Evolutionary conservation across 2,888 invertebrate genomes (phyloP), one percentile per base, ranked within the genome.

Genomic region (Sphaerophoria rueppellii): DNA sequence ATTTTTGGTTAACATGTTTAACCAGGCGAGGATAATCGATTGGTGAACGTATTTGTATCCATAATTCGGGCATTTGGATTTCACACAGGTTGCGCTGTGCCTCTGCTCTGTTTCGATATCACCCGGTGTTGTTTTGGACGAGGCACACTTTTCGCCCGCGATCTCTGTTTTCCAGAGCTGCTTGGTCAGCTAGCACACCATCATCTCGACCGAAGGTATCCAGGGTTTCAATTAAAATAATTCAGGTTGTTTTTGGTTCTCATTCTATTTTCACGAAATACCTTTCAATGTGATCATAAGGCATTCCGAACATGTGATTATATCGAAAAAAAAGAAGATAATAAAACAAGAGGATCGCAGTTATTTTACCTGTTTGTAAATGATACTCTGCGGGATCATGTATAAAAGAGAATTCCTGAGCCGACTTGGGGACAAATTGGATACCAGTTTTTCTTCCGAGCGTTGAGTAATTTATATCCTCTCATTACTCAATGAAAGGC

Each of bases 21-120:
- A 72, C 82, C 77, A 40, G 67, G 76, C 77, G 82, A 73, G 82
- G 82, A 82, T 82, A 82, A 82, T 82, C 82, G 82, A 72, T 77
- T 77, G 72, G 34, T 67, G 61, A 82, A 67, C n/a, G 52, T 52
- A 67, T 67, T 67, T 54, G 54, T 67, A 67, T 67, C 67, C 76
- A 82, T 77, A 72, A 82, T 72, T 72, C 52, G 72, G 60, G 76
- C 67, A 77, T 82, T 77, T 67, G 67, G 72, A 67, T 82, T 82
- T 82, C 76, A 72, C 76, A 72, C 81, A 76, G 76, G 76, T 77
- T 82, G 46, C 4, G 50, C 43, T 43, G 55, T 48, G 52, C 9
- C 9, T 7, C 6, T 24, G 43, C 12, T 50, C 46, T 61, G 1
- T 46, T n/a, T 9, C 3, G 34, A 58, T 48, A 12, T 37, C 63